Evolutionary conservation across 2,888 invertebrate genomes (phyloP).

Genomic region (Malthinus flaveolus): DNA sequence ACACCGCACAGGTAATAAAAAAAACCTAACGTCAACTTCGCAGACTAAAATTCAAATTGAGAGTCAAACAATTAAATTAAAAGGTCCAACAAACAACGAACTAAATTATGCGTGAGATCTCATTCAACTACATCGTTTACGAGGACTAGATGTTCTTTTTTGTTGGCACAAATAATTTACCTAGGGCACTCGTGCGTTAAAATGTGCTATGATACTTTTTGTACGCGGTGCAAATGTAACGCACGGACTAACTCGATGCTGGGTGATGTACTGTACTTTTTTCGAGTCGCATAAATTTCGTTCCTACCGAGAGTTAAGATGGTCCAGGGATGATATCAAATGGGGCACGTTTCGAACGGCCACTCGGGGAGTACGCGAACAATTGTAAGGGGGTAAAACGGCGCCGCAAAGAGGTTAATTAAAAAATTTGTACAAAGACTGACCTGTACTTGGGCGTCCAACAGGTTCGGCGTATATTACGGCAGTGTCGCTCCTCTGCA

Average conservation of each 20-base stretch:
- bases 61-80: slow-evolving; percentile 29
- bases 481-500: slow-evolving; percentile 58
- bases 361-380: slow-evolving; percentile 21
- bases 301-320: too few relatives aligned
- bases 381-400: slow-evolving; percentile 26
- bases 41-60: too few relatives aligned
- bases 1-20: too few relatives aligned
- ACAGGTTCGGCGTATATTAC: slow-evolving; percentile 53
- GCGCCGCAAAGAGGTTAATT: slow-evolving; percentile 21
- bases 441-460: slow-evolving; percentile 32
- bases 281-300: too few relatives aligned
- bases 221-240: slow-evolving; percentile 48
- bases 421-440: slow-evolving; percentile 22
- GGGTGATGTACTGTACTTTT: slow-evolving; percentile 40
- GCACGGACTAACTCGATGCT: slow-evolving; percentile 44
- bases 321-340: not conserved
- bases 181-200: slow-evolving; percentile 50
- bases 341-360: slow-evolving; percentile 19
- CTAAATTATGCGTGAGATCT: slow-evolving; percentile 44
- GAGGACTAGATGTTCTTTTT: slow-evolving; percentile 40
- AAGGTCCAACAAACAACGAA: slow-evolving; percentile 36
- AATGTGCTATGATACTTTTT: slow-evolving; percentile 46
- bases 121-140: slow-evolving; percentile 50
- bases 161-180: slow-evolving; percentile 49
- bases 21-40: too few relatives aligned